phyloP scores from a whole-genome alignment of 2,888 invertebrate genomes.

The Opisthograptis luteolata region DNA sequence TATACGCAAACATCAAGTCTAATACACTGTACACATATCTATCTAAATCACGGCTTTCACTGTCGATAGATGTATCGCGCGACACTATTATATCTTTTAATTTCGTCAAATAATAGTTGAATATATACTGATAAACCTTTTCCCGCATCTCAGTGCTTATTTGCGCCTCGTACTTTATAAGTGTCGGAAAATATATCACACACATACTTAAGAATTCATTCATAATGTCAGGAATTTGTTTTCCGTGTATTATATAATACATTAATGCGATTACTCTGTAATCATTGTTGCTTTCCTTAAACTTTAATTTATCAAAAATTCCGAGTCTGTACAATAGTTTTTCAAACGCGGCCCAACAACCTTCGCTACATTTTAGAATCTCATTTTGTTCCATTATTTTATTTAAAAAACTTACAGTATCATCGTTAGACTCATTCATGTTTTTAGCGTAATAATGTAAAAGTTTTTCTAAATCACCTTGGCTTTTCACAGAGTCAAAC shows the following conservation, averaged over 20 bases:
- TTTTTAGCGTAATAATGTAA: conserved; percentile 46
- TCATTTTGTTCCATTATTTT: conserved; percentile 8
- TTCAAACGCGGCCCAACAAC: conserved; percentile 21
- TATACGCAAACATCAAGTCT: conserved; percentile 8
- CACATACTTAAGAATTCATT: not conserved
- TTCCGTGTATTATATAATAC: conserved; percentile 12
- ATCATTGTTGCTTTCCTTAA: not conserved
- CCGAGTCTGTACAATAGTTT: conserved; percentile 18
- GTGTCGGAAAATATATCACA: not conserved
- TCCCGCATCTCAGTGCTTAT: conserved; percentile 4
- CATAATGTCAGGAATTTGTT: conserved; percentile 12
- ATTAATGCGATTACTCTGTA: conserved; percentile 12
- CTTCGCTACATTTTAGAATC: conserved; percentile 14
- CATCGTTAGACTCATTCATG: conserved; percentile 8
- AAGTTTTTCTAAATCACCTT: conserved; percentile 40
- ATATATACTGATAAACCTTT: conserved; percentile 14
- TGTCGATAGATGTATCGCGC: not conserved
- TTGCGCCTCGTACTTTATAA: not conserved
- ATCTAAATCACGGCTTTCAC: not conserved
- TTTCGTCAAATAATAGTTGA: not conserved
- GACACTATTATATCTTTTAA: not conserved
- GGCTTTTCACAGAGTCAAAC: conserved; percentile 39
- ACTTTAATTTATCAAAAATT: not conserved
- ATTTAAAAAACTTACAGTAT: conserved; percentile 13
- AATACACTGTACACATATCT: not conserved